Conservation (phyloP, 1,140 invertebrate species). For the Bactericera cockerelli region DNA sequence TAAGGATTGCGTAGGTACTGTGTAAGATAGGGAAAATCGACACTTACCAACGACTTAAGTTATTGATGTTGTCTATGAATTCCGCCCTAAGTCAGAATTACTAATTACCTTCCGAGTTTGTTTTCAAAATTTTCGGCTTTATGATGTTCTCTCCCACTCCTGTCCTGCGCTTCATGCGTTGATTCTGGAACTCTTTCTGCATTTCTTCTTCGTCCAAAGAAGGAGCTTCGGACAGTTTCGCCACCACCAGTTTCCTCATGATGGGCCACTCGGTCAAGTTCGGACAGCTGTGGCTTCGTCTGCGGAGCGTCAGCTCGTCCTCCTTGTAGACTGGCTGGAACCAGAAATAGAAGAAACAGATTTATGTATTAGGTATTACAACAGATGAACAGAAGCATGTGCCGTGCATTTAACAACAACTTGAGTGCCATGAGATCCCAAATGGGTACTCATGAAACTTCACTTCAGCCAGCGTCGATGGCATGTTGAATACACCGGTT, state of each 20-base stretch:
- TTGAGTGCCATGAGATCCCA: no score
- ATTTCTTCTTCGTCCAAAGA: constrained; percentile 20
- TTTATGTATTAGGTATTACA: no score
- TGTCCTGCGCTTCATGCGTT: constrained; percentile 16
- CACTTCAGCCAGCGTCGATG: no score
- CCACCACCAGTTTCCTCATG: constrained; percentile 3
- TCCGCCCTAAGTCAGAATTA: no score
- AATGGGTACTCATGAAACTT: no score
- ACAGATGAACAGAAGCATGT: background rate
- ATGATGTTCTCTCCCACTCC: constrained; percentile 20
- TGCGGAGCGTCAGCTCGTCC: background rate
- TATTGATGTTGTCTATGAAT: no score
- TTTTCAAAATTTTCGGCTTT: constrained; percentile 10
- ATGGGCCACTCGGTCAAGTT: constrained; percentile 23
- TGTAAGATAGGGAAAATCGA: no score
- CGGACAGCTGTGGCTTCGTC: constrained; percentile 20
- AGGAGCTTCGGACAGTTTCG: background rate
- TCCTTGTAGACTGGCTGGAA: constrained; percentile 15
- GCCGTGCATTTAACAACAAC: no score
- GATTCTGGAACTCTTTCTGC: constrained; percentile 15
- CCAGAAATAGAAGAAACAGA: background rate
- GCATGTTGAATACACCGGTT: no score
- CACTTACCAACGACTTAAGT: no score
- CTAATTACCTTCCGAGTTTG: constrained; percentile 18
- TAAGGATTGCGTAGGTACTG: no score